Evolutionary conservation across 2,113 vertebrate species (phyloP).

Genomic region (Bufo gargarizans): DNA sequence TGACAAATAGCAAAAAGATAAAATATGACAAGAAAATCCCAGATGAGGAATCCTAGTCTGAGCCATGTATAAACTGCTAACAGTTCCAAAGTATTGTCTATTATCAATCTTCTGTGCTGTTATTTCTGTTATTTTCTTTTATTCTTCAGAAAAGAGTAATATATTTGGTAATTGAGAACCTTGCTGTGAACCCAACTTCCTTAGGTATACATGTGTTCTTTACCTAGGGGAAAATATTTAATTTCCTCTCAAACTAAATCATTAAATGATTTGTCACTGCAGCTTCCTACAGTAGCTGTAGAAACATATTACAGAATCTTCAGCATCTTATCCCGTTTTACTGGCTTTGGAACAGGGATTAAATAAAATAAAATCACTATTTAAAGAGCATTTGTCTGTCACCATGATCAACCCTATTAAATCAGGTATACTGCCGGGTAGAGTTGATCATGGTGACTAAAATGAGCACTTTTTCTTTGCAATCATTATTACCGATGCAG

Average conservation of each 20-base stretch:
- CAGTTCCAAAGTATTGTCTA: not conserved
- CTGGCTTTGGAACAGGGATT: not conserved
- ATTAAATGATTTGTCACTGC: slow-evolving; percentile 43
- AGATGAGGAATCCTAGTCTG: not conserved
- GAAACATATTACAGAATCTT: slow-evolving; percentile 27
- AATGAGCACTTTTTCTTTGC: too few species aligned
- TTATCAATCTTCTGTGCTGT: not conserved
- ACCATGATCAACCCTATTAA: too few species aligned
- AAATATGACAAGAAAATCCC: slow-evolving; percentile 17
- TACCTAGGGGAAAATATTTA: slow-evolving; percentile 51
- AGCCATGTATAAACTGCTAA: slow-evolving; percentile 18
- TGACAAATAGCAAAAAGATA: not conserved
- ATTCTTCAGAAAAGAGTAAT: slow-evolving; percentile 40
- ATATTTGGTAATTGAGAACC: slow-evolving; percentile 39
- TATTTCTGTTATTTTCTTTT: not conserved
- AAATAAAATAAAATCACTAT: not conserved
- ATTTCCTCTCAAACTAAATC: slow-evolving; percentile 54
- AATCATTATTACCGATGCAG: too few species aligned
- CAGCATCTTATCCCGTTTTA: not conserved
- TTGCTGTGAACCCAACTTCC: slow-evolving; percentile 22
- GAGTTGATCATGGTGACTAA: too few species aligned
- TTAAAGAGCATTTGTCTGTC: not conserved
- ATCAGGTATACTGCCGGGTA: too few species aligned
- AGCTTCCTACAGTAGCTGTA: slow-evolving; percentile 25
- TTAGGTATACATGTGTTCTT: slow-evolving; percentile 33